phyloP scores from a whole-genome alignment of 1,140 invertebrate species.

The Chelonus insularis region DNA sequence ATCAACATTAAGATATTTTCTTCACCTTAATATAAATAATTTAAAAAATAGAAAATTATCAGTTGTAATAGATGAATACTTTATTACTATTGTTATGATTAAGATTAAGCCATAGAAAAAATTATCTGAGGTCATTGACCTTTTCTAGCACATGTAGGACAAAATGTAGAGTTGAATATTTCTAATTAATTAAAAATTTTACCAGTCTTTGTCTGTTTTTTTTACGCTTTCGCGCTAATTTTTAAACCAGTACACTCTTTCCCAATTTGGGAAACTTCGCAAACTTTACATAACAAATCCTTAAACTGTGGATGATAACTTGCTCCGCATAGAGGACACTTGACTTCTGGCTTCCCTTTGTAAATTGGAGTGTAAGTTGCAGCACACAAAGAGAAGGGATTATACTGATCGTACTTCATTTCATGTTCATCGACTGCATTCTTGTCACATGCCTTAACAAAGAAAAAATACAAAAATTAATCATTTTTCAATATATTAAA shows the following conservation, averaged over 20 bases:
- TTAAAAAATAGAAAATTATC: too few species aligned
- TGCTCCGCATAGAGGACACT: constrained; percentile 92
- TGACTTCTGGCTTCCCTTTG: constrained; percentile 90
- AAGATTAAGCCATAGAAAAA: too few species aligned
- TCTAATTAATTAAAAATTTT: too few species aligned
- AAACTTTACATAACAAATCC: constrained; percentile 83
- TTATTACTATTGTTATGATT: too few species aligned
- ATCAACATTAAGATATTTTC: too few species aligned
- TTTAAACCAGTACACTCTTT: constrained; percentile 86
- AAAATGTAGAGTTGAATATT: too few species aligned
- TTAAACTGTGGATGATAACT: constrained; percentile 87
- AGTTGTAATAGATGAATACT: too few species aligned
- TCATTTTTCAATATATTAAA: too few species aligned
- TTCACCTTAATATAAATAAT: too few species aligned
- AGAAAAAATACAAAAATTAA: constrained; percentile 9
- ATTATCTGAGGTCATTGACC: too few species aligned
- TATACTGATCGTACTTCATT: constrained; percentile 94
- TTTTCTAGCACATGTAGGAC: too few species aligned
- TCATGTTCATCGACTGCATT: constrained; percentile 87
- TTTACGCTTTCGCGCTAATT: constrained; percentile 69
- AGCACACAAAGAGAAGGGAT: constrained; percentile 95
- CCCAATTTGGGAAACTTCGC: constrained; percentile 87
- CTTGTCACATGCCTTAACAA: constrained; percentile 83
- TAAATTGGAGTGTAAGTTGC: constrained; percentile 93
- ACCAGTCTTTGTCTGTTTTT: neutral